phyloP scores from a whole-genome alignment of 2,113 vertebrate genomes.

The Albula glossodonta region DNA sequence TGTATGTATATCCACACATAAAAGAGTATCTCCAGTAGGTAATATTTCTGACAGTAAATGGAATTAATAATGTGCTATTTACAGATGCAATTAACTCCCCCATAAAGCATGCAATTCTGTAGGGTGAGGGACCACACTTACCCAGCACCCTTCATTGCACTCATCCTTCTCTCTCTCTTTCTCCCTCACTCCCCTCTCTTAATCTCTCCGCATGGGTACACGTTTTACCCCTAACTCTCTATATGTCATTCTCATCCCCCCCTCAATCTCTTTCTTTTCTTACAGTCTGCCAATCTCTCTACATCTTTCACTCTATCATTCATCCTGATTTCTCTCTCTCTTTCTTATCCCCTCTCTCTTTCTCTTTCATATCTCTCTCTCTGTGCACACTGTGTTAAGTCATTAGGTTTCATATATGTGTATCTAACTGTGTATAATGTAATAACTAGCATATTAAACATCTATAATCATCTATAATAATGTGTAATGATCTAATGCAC shows the following conservation, averaged over 20 bases:
- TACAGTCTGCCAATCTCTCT: too few relatives aligned
- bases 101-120: not conserved
- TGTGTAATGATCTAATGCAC: not conserved
- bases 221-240: too few relatives aligned
- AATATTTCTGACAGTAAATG: conserved; percentile 12
- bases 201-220: too few relatives aligned
- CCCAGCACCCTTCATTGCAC: not conserved
- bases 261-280: too few relatives aligned
- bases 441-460: not conserved
- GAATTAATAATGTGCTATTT: conserved; percentile 15
- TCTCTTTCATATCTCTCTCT: too few relatives aligned
- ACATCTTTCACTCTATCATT: too few relatives aligned
- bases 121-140: not conserved
- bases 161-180: not conserved
- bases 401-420: not conserved
- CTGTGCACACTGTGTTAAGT: not conserved
- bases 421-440: not conserved
- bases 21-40: not conserved
- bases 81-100: not conserved
- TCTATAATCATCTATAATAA: not conserved
- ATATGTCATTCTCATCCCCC: too few relatives aligned
- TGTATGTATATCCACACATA: conserved; percentile 12
- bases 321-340: too few relatives aligned
- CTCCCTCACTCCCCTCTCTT: not conserved
- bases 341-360: too few relatives aligned